phyloP scores from a whole-genome alignment of 2,113 vertebrate genomes.

The Sinocyclocheilus maitianheensis region DNA sequence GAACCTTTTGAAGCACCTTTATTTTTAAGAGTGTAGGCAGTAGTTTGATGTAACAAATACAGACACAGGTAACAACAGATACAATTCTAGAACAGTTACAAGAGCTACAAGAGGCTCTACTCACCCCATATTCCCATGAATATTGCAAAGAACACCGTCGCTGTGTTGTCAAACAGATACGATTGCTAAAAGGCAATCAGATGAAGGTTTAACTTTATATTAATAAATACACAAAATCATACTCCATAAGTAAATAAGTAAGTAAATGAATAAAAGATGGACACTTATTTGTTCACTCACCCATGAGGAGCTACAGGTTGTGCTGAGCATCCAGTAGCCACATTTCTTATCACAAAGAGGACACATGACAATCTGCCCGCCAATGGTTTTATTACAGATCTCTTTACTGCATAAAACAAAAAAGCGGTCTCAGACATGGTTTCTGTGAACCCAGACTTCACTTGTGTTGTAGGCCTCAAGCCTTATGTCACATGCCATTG shows the following conservation, averaged over 20 bases:
- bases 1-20: too few species aligned
- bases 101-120: conserved; percentile 56
- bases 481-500: not conserved
- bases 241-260: not conserved
- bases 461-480: not conserved
- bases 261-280: not conserved
- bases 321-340: conserved; percentile 91
- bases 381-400: conserved; percentile 88
- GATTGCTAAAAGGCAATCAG: conserved; percentile 59
- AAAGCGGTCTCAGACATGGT: not conserved
- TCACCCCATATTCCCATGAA: conserved; percentile 99
- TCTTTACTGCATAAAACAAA: conserved; percentile 87
- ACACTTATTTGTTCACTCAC: conserved; percentile 56
- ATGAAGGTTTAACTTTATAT: not conserved
- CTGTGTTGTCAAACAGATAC: conserved; percentile 95
- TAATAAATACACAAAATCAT: not conserved
- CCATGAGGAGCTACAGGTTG: conserved; percentile 90
- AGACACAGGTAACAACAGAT: not conserved
- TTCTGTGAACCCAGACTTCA: not conserved
- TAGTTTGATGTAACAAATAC: not conserved
- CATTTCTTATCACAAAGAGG: conserved; percentile 96
- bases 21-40: too few species aligned
- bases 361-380: conserved; percentile 88
- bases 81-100: not conserved
- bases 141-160: conserved; percentile 96